These are phyloP conservation scores for Nemoura dubitans DNA, from an alignment of 2,888 invertebrate species.

Conservation along the genomic window DNA sequence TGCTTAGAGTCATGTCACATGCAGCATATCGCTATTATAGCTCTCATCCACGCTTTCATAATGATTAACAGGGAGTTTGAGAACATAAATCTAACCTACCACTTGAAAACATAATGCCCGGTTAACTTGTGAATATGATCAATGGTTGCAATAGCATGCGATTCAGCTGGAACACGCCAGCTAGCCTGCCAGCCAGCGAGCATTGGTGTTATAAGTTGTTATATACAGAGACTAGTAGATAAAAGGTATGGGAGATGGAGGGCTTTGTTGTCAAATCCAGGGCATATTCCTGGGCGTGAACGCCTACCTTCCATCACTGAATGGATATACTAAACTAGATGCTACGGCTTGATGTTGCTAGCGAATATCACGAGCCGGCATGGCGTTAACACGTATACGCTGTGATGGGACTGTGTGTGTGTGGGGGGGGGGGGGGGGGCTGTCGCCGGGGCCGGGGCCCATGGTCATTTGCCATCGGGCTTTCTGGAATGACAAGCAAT, in stretches of 20 bases:
- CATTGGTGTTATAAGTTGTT: neutral
- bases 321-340: neutral
- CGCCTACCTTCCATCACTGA: slow-evolving; percentile 3
- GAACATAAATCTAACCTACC: slow-evolving; percentile 22
- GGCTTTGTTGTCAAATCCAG: neutral
- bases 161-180: neutral
- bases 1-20: slow-evolving; percentile 23
- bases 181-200: neutral
- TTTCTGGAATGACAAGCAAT: neutral
- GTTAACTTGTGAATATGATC: neutral
- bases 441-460: neutral
- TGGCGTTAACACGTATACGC: neutral
- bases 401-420: no score
- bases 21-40: neutral
- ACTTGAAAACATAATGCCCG: neutral
- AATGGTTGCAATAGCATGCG: slow-evolving; percentile 7
- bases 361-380: neutral
- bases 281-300: neutral
- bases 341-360: neutral
- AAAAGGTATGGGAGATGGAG: neutral
- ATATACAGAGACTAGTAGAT: neutral
- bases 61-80: slow-evolving; percentile 9
- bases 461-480: neutral
- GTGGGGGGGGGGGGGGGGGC: no score
- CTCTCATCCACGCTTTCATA: slow-evolving; percentile 13